These are phyloP conservation scores for Euclidia mi DNA, from an alignment of 2,888 invertebrate species.

Conservation along the genomic window DNA sequence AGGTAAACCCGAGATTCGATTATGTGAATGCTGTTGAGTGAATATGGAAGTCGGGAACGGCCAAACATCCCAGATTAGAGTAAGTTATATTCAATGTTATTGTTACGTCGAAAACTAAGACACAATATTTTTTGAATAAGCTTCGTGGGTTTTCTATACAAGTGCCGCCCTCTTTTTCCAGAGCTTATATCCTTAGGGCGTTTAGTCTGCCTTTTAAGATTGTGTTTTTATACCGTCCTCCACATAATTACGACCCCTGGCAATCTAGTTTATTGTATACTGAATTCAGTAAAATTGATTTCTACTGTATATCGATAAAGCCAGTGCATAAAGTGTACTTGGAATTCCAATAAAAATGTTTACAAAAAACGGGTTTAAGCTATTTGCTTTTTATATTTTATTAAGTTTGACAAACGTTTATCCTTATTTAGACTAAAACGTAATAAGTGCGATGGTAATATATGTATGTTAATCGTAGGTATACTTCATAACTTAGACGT, in stretches of 20 bases:
- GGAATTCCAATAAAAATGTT: conserved; percentile 66
- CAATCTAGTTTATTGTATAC: conserved; percentile 72
- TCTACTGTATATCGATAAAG: conserved; percentile 63
- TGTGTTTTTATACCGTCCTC: conserved; percentile 68
- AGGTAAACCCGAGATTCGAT: conserved; percentile 9
- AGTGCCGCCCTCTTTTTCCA: conserved; percentile 49
- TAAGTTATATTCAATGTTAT: conserved; percentile 41
- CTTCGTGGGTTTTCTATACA: conserved; percentile 49
- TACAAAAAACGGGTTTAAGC: conserved; percentile 57
- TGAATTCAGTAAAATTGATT: conserved; percentile 71
- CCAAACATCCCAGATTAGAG: conserved; percentile 10
- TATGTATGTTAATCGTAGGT: no score
- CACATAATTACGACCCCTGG: conserved; percentile 70
- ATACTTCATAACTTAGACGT: no score
- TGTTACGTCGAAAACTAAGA: conserved; percentile 39
- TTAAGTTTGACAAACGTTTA: background rate
- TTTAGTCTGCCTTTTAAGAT: conserved; percentile 66
- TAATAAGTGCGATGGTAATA: background rate
- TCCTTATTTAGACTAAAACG: background rate
- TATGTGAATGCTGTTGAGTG: background rate
- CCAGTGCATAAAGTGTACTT: conserved; percentile 65
- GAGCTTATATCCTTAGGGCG: conserved; percentile 65
- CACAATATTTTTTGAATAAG: conserved; percentile 57
- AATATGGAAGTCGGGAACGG: background rate
- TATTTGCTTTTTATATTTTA: conserved; percentile 23